phyloP scores from a whole-genome alignment of 2,113 vertebrate species.

The Phyllostomus discolor region DNA sequence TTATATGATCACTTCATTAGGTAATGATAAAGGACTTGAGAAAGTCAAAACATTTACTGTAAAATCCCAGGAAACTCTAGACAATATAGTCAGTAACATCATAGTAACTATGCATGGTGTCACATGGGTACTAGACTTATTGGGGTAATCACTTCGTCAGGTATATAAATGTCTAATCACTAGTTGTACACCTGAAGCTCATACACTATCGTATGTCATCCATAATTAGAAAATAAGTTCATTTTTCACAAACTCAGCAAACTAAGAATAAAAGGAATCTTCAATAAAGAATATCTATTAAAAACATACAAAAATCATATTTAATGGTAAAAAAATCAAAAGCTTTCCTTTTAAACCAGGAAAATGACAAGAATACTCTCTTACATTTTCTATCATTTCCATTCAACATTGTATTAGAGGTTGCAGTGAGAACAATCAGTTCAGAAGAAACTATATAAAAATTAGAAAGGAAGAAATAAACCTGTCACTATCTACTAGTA shows the following conservation, averaged over 20 bases:
- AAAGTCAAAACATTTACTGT: neutral
- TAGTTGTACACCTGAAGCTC: neutral
- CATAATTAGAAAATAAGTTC: neutral
- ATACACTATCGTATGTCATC: neutral
- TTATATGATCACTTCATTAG: neutral
- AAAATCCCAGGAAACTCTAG: neutral
- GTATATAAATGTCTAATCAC: neutral
- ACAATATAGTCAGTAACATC: neutral
- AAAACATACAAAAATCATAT: neutral
- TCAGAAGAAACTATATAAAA: neutral
- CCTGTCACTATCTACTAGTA: neutral
- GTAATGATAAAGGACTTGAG: neutral
- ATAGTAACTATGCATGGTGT: neutral
- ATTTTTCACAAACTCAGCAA: neutral
- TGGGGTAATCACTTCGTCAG: neutral
- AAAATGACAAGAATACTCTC: neutral
- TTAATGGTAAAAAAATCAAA: neutral
- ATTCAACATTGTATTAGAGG: neutral
- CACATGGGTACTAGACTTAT: neutral
- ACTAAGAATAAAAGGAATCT: neutral
- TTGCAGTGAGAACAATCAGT: neutral
- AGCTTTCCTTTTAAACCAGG: neutral
- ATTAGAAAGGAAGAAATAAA: slow-evolving; percentile 15
- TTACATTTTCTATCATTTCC: neutral
- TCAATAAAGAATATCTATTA: neutral